These are phyloP conservation scores for Delphinus delphis DNA, from an alignment of 2,113 vertebrate genomes.

Conservation along the genomic window DNA sequence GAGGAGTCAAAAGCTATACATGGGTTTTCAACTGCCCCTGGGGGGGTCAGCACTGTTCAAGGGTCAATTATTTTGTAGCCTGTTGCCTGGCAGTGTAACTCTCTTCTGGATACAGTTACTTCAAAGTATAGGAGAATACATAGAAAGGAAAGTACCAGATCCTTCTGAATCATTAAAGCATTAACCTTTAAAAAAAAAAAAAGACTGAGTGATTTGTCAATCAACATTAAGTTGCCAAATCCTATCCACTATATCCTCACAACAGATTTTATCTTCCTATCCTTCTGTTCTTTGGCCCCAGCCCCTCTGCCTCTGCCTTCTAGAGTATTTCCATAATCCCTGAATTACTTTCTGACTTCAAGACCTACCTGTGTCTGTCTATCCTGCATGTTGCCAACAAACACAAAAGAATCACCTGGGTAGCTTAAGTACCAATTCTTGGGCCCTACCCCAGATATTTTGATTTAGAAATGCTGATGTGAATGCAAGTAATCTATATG, in stretches of 20 bases:
- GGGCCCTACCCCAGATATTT: not conserved
- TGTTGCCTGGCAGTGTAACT: not conserved
- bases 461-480: not conserved
- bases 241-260: not conserved
- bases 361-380: not conserved
- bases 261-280: not conserved
- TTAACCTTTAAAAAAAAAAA: no score
- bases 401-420: not conserved
- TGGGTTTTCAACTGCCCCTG: not conserved
- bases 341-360: not conserved
- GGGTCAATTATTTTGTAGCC: not conserved
- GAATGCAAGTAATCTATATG: not conserved
- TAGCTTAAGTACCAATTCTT: not conserved
- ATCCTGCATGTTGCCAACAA: not conserved
- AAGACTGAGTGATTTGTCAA: not conserved
- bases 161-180: not conserved
- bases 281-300: not conserved
- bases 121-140: not conserved
- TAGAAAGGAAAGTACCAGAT: not conserved
- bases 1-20: not conserved
- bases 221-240: not conserved
- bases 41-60: not conserved
- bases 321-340: not conserved
- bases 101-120: not conserved
- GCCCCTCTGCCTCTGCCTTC: not conserved